Evolutionary conservation across 2,888 invertebrate genomes (phyloP), one percentile per base, ranked within the genome.

Genomic region (Frankliniella intonsa): DNA sequence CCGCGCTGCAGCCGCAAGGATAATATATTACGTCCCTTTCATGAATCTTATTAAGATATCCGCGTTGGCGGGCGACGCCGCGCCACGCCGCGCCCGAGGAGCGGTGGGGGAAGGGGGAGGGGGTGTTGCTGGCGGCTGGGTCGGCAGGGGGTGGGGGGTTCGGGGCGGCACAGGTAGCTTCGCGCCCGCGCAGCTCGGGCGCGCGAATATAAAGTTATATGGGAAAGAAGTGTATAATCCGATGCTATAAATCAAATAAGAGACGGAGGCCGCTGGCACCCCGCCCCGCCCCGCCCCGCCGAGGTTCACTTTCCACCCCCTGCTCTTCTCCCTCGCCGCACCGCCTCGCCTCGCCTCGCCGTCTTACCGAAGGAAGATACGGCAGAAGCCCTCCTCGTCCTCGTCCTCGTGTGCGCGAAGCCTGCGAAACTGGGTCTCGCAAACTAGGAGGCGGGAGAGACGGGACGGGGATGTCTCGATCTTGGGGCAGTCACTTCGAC

Each of bases 41-140:
- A 93, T 93, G 93, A 93, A 93, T 93, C 93, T 93, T 93, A 93
- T 93, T 93, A 93, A 92, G 92, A 92, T 92, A 92, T 92, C 92
- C 92, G 90, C 87, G 69, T 76, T 76, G 69, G 69, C 69, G 69
- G 69, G 69, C 69, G 69, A 76, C 69, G 69, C 69, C 69, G 25
- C 69, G 69, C 69, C 69, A 22, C 69, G 69, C 69, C 22, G 69
- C n/a, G 69, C 22, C 69, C 22, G 69, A 76, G 69, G 69, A 76
- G 69, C 11, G 55, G 69, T 25, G 22, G 69, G 69, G 9, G 69
- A 22, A 0, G 69, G 69, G 69, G 22, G 69, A 5, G 69, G 69
- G 69, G 69, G 69, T 0, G 14, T 3, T 55, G 12, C 17, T 3
- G 38, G 55, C 55, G 55, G 17, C 55, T 55, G 55, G 55, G 12